phyloP scores from a whole-genome alignment of 2,888 invertebrate genomes.

The Rhorus exstirpatorius region DNA sequence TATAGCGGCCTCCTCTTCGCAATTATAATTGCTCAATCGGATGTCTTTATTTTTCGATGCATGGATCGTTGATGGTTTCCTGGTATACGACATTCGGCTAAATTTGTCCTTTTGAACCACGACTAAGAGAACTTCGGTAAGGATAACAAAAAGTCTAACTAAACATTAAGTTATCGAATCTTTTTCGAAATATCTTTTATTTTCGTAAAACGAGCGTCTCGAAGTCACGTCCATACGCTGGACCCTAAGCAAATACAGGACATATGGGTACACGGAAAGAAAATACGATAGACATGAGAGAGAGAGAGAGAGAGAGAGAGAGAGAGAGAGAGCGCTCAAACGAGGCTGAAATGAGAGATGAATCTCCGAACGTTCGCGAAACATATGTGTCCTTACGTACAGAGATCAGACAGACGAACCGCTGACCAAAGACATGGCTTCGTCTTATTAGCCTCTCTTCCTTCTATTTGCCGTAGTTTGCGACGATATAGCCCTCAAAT shows the following conservation, averaged over 20 bases:
- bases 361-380: conserved; percentile 58
- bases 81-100: no score
- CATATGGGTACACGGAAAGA: conserved; percentile 7
- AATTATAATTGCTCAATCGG: background rate
- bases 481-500: conserved; percentile 77
- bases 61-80: background rate
- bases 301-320: no score
- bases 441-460: conserved; percentile 6
- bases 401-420: conserved; percentile 37
- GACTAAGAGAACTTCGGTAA: no score
- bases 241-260: conserved; percentile 43
- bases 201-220: conserved; percentile 13
- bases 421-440: conserved; percentile 16
- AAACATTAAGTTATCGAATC: background rate
- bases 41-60: background rate
- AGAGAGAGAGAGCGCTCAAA: conserved; percentile 18
- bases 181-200: conserved; percentile 10
- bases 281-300: background rate
- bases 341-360: conserved; percentile 11
- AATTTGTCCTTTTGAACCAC: no score
- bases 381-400: conserved; percentile 3
- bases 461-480: conserved; percentile 39
- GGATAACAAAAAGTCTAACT: background rate
- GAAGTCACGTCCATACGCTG: conserved; percentile 45
- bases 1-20: no score